Percentiles rank a stretch among this genome's conserved stretches.
Conservation (phyloP, 2,797 vertebrate species). For the Malacoraja senta region DNA sequence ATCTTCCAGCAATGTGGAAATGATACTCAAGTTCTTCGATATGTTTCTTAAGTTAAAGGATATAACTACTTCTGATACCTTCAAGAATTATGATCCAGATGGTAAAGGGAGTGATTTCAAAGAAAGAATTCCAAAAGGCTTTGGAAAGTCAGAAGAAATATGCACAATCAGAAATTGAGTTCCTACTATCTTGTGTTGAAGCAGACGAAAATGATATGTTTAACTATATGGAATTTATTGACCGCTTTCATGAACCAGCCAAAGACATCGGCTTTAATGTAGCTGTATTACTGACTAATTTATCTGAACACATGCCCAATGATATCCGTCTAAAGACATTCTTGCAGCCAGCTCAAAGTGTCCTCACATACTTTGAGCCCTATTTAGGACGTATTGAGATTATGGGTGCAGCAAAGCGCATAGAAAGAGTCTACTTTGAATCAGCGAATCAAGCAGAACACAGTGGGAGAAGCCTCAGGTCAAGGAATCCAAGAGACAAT, state of each 20-base stretch:
- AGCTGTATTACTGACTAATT: conserved; percentile 85
- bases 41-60: conserved; percentile 99
- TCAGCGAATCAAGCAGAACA: conserved; percentile 92
- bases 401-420: conserved; percentile 94
- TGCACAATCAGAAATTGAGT: conserved; percentile 88
- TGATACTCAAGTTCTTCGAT: conserved; percentile 98
- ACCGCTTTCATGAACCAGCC: conserved; percentile 90
- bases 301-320: conserved; percentile 95
- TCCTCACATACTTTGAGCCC: conserved; percentile 92
- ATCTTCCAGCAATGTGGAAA: conserved; percentile 95
- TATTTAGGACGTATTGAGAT: conserved; percentile 94
- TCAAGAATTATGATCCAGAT: conserved; percentile 86
- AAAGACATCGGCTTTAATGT: conserved; percentile 98
- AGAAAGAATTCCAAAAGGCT: conserved; percentile 96
- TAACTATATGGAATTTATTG: conserved; percentile 89
- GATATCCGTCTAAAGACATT: conserved; percentile 82
- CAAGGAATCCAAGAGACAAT: conserved; percentile 95
- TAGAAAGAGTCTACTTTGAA: conserved; percentile 98
- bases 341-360: conserved; percentile 84
- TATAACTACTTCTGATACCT: conserved; percentile 87
- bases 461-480: conserved; percentile 99
- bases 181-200: conserved; percentile 88
- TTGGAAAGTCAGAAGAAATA: conserved; percentile 99
- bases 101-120: conserved; percentile 93
- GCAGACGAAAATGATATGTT: conserved; percentile 97